Percentiles rank a stretch among this genome's conserved stretches.
These are phyloP conservation scores for Micromussa lordhowensis DNA, from an alignment of 92 coral and sea anemone genomes.

Conservation along the genomic window DNA sequence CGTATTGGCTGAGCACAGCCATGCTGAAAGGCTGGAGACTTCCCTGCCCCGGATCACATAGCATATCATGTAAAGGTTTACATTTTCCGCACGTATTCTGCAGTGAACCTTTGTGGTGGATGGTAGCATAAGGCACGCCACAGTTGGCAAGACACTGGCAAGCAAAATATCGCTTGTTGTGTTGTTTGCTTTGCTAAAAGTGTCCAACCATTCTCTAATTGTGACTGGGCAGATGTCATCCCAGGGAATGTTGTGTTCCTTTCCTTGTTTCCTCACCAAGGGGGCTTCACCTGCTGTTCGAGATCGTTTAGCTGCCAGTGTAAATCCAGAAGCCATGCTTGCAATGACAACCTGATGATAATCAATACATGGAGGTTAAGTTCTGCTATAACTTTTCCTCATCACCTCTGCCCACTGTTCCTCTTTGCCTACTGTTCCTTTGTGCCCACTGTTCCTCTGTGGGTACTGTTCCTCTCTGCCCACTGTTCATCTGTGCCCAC, in stretches of 20 bases:
- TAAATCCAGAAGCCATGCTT: no score
- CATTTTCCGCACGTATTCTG: slow-evolving; percentile 5
- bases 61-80: slow-evolving; percentile 34
- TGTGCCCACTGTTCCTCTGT: no score
- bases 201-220: slow-evolving; percentile 48
- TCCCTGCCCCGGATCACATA: slow-evolving; percentile 5
- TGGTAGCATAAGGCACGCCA: slow-evolving; percentile 57
- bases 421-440: no score
- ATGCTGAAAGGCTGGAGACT: slow-evolving; percentile 42
- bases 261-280: neutral
- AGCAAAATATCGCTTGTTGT: slow-evolving; percentile 48
- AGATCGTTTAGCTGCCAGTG: no score
- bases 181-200: slow-evolving; percentile 52
- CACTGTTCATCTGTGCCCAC: no score
- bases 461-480: no score
- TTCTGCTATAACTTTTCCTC: no score
- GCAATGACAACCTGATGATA: no score
- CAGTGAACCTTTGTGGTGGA: slow-evolving; percentile 41
- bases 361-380: no score
- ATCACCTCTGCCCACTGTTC: no score
- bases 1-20: slow-evolving; percentile 42
- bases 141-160: slow-evolving; percentile 56
- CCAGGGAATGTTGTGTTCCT: neutral
- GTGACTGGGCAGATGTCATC: no score
- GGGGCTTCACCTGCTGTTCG: no score